A percentile compares a stretch with the other conserved stretches of the same genome.
Evolutionary conservation across 2,888 invertebrate genomes (phyloP).

Genomic region (Hyppa rectilinea): DNA sequence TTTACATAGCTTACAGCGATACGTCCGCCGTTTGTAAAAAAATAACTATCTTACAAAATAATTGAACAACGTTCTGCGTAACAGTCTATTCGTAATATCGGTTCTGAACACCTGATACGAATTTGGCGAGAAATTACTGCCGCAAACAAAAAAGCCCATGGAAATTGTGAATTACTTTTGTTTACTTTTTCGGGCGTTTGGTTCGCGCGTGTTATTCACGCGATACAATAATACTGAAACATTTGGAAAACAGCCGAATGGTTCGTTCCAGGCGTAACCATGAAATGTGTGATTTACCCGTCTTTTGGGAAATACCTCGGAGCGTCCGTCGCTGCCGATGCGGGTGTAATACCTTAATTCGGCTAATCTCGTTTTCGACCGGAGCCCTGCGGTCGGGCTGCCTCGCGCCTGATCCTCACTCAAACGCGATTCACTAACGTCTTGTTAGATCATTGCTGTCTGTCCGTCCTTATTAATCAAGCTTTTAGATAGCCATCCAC

Average conservation of each 20-base stretch:
- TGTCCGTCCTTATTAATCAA: constrained; percentile 65
- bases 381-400: constrained; percentile 74
- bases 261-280: constrained; percentile 77
- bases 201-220: constrained; percentile 40
- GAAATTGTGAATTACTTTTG: constrained; percentile 54
- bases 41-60: not conserved
- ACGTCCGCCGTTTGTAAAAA: not conserved
- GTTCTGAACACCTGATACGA: constrained; percentile 35
- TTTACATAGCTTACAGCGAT: constrained; percentile 3
- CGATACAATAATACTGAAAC: constrained; percentile 53
- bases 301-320: constrained; percentile 85
- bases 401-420: constrained; percentile 68
- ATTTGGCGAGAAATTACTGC: constrained; percentile 35
- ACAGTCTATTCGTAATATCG: constrained; percentile 27
- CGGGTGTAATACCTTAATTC: constrained; percentile 86
- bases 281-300: constrained; percentile 87
- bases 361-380: constrained; percentile 83
- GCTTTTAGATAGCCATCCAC: constrained; percentile 46
- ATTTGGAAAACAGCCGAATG: constrained; percentile 64
- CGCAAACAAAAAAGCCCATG: constrained; percentile 26
- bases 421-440: constrained; percentile 66
- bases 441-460: constrained; percentile 64
- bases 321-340: constrained; percentile 78
- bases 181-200: constrained; percentile 41
- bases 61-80: constrained; percentile 18